A percentile compares a stretch with the other conserved stretches of the same genome.
These are phyloP conservation scores for Fabriciana adippe DNA, from an alignment of 2,888 invertebrate species.

Conservation along the genomic window DNA sequence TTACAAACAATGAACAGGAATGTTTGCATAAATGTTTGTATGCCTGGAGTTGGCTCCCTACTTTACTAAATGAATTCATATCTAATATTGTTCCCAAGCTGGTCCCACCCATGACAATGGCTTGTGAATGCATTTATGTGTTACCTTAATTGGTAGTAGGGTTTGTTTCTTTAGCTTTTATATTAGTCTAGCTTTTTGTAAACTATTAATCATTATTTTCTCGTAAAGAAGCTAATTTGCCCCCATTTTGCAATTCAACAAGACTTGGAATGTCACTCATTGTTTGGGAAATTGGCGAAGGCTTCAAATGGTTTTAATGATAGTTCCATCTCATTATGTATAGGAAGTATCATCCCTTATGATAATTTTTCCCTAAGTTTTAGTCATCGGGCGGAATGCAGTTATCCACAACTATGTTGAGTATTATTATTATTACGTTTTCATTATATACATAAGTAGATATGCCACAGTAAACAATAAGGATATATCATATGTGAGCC, in stretches of 20 bases:
- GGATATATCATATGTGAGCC: slow-evolving; percentile 68
- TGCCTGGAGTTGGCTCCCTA: slow-evolving; percentile 65
- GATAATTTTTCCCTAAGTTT: slow-evolving; percentile 74
- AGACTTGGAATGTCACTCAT: slow-evolving; percentile 80
- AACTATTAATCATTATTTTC: background rate
- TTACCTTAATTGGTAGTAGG: slow-evolving; percentile 38
- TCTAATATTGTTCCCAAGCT: slow-evolving; percentile 81
- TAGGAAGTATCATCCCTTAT: slow-evolving; percentile 63
- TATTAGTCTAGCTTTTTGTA: too few relatives aligned
- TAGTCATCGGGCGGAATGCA: slow-evolving; percentile 83
- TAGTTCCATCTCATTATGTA: slow-evolving; percentile 30
- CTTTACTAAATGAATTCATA: slow-evolving; percentile 73
- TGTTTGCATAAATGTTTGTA: slow-evolving; percentile 67
- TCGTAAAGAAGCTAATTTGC: slow-evolving; percentile 1
- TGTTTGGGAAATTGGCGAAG: slow-evolving; percentile 72
- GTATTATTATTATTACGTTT: slow-evolving; percentile 65
- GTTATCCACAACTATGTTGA: slow-evolving; percentile 83
- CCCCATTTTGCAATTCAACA: slow-evolving; percentile 68
- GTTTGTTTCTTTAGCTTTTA: background rate
- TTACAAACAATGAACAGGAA: slow-evolving; percentile 49
- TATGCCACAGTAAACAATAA: slow-evolving; percentile 72
- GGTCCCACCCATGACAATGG: slow-evolving; percentile 83
- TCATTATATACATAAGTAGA: slow-evolving; percentile 81
- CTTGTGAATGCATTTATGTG: slow-evolving; percentile 68
- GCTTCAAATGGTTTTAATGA: slow-evolving; percentile 22